Percentiles rank a stretch among this genome's conserved stretches.
These are phyloP conservation scores for Cepaea nemoralis DNA, from an alignment of 1,140 invertebrate genomes.

Conservation along the genomic window DNA sequence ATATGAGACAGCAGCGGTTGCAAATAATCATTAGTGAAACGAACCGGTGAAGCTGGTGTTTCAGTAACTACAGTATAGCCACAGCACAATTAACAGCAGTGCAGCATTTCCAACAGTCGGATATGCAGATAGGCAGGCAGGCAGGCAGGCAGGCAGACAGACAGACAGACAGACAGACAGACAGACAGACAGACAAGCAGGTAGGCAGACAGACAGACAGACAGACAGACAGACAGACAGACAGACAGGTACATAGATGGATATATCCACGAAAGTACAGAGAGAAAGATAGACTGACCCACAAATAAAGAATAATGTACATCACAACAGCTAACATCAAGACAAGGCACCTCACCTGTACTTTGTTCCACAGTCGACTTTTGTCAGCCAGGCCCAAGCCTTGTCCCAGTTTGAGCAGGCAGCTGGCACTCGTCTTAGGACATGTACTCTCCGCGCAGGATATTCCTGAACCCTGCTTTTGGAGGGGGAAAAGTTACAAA, in stretches of 20 bases:
- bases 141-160: not conserved
- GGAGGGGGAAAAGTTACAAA: not conserved
- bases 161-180: not conserved
- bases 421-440: slow-evolving; percentile 52
- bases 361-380: slow-evolving; percentile 59
- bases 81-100: not conserved
- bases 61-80: too few species aligned
- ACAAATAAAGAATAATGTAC: too few species aligned
- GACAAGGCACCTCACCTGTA: slow-evolving; percentile 49
- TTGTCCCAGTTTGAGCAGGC: slow-evolving; percentile 62
- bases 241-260: too few species aligned
- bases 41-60: too few species aligned
- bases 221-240: too few species aligned
- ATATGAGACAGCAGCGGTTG: too few species aligned
- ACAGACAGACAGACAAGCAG: not conserved
- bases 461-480: slow-evolving; percentile 41
- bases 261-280: too few species aligned
- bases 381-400: slow-evolving; percentile 60
- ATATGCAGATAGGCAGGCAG: too few species aligned
- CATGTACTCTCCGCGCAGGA: slow-evolving; percentile 48
- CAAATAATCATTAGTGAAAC: too few species aligned
- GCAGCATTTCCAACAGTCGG: not conserved
- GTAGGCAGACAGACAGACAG: not conserved
- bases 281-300: too few species aligned
- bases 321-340: not conserved